phyloP scores from a whole-genome alignment of 2,113 vertebrate genomes.

The Condylura cristata region DNA sequence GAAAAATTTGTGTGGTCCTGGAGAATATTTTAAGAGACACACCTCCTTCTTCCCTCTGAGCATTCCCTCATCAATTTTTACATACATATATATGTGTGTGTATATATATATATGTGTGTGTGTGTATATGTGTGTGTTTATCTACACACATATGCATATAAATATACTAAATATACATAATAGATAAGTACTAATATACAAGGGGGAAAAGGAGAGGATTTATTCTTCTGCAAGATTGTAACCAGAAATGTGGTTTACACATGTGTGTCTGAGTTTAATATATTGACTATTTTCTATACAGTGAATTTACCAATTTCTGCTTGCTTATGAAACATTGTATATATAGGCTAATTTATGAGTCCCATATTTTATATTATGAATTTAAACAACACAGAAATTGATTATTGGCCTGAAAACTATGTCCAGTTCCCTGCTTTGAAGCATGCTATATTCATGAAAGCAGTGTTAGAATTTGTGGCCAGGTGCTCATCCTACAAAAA shows the following conservation, averaged over 20 bases:
- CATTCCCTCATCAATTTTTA: neutral
- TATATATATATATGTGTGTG: too few species aligned
- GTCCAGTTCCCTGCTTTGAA: neutral
- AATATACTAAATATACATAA: neutral
- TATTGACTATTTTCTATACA: neutral
- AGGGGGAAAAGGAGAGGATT: neutral
- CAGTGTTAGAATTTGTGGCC: neutral
- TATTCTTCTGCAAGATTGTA: neutral
- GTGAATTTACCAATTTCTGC: neutral
- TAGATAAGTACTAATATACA: neutral
- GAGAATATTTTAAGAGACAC: neutral
- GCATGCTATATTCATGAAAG: neutral
- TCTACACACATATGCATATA: too few species aligned
- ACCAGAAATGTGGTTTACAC: neutral
- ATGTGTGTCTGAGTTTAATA: neutral
- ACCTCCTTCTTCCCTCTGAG: neutral
- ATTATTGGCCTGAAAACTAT: neutral
- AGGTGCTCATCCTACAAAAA: neutral
- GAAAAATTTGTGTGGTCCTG: neutral
- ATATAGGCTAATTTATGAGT: neutral
- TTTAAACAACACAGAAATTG: neutral
- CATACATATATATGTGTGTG: neutral
- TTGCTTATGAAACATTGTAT: neutral
- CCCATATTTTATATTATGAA: neutral
- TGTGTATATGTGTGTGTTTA: too few species aligned